These are phyloP conservation scores for Phymorhynchus buccinoides DNA, from an alignment of 1,140 invertebrate species.

Conservation along the genomic window DNA sequence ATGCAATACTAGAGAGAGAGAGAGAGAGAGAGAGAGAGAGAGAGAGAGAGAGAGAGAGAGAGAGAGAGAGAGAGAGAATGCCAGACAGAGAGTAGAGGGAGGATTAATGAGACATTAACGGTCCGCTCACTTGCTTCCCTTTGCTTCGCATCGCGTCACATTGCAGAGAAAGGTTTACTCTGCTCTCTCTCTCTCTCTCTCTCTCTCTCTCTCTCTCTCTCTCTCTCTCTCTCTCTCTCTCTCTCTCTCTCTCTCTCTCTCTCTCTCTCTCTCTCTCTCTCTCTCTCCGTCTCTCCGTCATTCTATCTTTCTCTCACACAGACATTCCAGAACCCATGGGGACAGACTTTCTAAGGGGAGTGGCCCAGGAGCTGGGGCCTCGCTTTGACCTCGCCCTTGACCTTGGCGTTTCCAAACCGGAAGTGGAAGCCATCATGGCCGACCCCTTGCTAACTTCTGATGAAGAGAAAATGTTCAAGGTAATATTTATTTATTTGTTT, in stretches of 20 bases:
- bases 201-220: background rate
- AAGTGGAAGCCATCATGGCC: constrained; percentile 33
- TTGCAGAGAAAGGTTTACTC: no score
- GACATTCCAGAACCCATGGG: constrained; percentile 40
- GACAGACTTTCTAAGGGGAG: constrained; percentile 1
- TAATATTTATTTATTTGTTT: no score
- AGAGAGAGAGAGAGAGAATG: no score
- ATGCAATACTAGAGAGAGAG: no score
- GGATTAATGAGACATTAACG: no score
- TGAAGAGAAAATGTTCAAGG: constrained; percentile 44
- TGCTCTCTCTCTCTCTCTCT: background rate
- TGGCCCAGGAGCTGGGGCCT: constrained; percentile 23
- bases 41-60: no score
- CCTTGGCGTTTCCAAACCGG: constrained; percentile 41
- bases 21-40: background rate
- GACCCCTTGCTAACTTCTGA: constrained; percentile 25
- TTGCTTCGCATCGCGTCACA: no score
- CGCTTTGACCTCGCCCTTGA: constrained; percentile 31
- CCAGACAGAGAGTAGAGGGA: no score
- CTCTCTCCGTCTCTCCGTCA: background rate
- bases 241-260: background rate
- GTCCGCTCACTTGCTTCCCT: no score
- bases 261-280: background rate
- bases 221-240: background rate
- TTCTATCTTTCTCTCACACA: background rate